phyloP scores from a whole-genome alignment of 2,113 vertebrate species.

The Pluvialis apricaria region DNA sequence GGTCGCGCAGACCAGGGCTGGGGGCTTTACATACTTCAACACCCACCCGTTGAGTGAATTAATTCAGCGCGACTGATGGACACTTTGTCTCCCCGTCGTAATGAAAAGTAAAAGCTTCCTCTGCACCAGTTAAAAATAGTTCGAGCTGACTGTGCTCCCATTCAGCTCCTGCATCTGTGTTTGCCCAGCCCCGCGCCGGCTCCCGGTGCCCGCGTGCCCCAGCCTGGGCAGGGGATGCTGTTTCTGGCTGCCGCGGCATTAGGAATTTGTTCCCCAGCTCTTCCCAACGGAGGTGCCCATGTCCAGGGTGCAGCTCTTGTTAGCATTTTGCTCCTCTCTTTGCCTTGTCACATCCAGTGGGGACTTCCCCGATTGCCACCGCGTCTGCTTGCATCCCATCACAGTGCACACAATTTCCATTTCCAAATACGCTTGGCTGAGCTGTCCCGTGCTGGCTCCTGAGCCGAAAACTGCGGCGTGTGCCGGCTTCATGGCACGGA shows the following conservation, averaged over 20 bases:
- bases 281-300: background rate
- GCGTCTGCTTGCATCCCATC: background rate
- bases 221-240: background rate
- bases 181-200: background rate
- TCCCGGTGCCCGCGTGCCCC: background rate
- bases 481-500: background rate
- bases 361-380: rapidly evolving
- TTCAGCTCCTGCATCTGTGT: constrained; percentile 35
- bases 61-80: background rate
- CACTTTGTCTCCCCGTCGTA: background rate
- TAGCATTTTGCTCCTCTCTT: background rate
- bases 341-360: background rate
- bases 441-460: background rate
- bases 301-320: background rate
- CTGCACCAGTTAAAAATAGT: constrained; percentile 36
- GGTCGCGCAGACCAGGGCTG: background rate
- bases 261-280: background rate
- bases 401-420: rapidly evolving
- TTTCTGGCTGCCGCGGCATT: background rate
- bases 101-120: constrained; percentile 50
- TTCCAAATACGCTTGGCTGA: rapidly evolving
- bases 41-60: background rate
- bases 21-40: background rate
- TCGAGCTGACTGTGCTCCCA: background rate
- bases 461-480: background rate